Base-by-base conservation (phyloP, 1,140 invertebrate genomes). In the Lordiphosa stackelbergi region DNA sequence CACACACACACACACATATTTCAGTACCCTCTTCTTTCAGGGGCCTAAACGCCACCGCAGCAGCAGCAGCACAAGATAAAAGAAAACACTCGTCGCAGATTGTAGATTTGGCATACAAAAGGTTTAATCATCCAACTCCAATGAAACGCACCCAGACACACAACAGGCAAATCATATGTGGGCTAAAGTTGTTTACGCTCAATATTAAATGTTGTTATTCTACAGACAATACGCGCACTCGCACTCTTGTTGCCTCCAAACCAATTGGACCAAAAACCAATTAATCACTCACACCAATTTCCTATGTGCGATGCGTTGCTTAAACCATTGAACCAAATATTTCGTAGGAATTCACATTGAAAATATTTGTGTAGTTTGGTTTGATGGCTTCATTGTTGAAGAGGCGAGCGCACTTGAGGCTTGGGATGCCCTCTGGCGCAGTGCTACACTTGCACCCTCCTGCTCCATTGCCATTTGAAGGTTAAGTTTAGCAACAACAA, bases 371-470 rank as follows among this genome's bases (percentile, higher is more conserved):
- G 22, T 60, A 38, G 64, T 68, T 35, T 48, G 54, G 64, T 74
- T 69, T 79, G 74, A 79, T 79, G 71, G 74, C 75, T 81, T 81
- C 59, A 81, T 79, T 83, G 62, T 79, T 79, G 62, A 75, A 81
- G 77, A 66, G 66, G 53, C 56, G 57, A 42, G 51, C 53, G 64
- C 47, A 68, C 64, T 68, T 68, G 54, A 46, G 54, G 51, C 54
- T 65, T 37, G 62, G 52, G 47, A 53, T 59, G 43, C 52, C 45
- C 38, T 62, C 31, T 51, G 43, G 64, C 64, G 55, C 52, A 51
- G 36, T 52, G 59, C 53, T 51, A 62, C 69, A 58, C 54, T 60
- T 54, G 46, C 54, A 51, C 38, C 47, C 64, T 66, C 55, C 68
- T 49, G 68, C 45, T 19, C 61, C 75, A 79, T 75, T 68, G 75